These are phyloP conservation scores for Spea multiplicata DNA, from an alignment of 2,113 vertebrate genomes.

Conservation along the genomic window DNA sequence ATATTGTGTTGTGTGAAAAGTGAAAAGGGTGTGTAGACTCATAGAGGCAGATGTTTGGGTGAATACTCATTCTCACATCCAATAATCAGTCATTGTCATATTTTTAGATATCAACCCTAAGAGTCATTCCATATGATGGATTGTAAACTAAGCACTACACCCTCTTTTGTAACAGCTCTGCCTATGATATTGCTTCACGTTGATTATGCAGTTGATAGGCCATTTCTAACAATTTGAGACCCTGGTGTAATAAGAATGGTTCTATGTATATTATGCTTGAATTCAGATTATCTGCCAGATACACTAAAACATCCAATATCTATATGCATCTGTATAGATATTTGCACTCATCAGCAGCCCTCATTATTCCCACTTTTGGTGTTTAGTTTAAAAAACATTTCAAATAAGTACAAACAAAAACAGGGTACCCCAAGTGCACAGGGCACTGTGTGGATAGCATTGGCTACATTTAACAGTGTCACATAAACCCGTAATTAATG, in stretches of 20 bases:
- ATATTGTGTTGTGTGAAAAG: too few species aligned
- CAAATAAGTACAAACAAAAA: too few species aligned
- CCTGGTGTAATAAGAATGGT: constrained; percentile 27
- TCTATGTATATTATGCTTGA: constrained; percentile 26
- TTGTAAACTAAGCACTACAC: not conserved
- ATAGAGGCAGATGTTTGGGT: too few species aligned
- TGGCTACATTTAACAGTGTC: too few species aligned
- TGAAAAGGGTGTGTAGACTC: too few species aligned
- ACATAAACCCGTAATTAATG: too few species aligned
- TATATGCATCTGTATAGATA: not conserved
- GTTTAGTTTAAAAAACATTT: too few species aligned
- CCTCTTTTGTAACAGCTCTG: not conserved
- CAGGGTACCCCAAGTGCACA: too few species aligned
- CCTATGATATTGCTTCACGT: not conserved
- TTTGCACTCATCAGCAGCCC: not conserved
- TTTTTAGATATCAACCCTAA: not conserved
- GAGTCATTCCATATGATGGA: not conserved
- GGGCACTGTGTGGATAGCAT: too few species aligned
- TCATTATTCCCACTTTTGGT: too few species aligned
- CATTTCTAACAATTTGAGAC: not conserved
- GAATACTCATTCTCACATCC: too few species aligned
- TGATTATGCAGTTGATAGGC: not conserved
- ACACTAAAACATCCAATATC: not conserved
- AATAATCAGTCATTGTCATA: too few species aligned
- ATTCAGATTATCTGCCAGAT: constrained; percentile 48